Evolutionary conservation across 1,140 invertebrate genomes (phyloP), one percentile per base, ranked within the genome.

Genomic region (Diachasma alloeum): DNA sequence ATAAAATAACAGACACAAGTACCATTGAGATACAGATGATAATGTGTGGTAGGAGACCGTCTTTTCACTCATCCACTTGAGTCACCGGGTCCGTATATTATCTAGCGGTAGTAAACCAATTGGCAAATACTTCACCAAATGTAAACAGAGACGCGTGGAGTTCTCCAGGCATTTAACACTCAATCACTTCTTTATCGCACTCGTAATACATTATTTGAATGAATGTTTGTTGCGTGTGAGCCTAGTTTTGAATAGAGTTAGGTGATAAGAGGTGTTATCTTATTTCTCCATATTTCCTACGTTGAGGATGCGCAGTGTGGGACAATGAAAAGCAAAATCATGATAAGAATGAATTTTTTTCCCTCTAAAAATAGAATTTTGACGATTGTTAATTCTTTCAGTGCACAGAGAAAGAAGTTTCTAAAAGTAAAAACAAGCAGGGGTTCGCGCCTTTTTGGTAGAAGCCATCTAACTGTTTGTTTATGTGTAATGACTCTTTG

Each of bases 71-170:
- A 74, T 74, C 72, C 72, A 74, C 72, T 37, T 74, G 71, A 72
- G 72, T 74, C 72, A 74, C 26, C 48, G 37, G 72, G 72, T 66
- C 56, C 63, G 56, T 74, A 44, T 74, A 74, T 66, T 74, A 74
- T 74, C 72, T 74, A 74, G 56, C 36, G 56, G 72, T 66, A 63
- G 56, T 74, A 66, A 74, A 74, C 72, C 59, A 59, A 15, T 53
- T 74, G 26, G 44, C 37, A 48, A 71, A 71, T 44, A 71, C 69
- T 48, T 48, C 69, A 71, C 22, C 53, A 26, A 31, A 37, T 37
- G 22, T 74, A 59, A 73, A 66, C 72, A 66, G 42, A 10, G 19
- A 37, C 36, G 66, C 66, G 53, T 59, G 53, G 1, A 59, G 17
- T 19, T 17, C 53, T 22, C 10, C 53, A 22, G 19, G 19, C 53